Evolutionary conservation across 2,888 invertebrate genomes (phyloP).

Genomic region (Dasypolia templi): DNA sequence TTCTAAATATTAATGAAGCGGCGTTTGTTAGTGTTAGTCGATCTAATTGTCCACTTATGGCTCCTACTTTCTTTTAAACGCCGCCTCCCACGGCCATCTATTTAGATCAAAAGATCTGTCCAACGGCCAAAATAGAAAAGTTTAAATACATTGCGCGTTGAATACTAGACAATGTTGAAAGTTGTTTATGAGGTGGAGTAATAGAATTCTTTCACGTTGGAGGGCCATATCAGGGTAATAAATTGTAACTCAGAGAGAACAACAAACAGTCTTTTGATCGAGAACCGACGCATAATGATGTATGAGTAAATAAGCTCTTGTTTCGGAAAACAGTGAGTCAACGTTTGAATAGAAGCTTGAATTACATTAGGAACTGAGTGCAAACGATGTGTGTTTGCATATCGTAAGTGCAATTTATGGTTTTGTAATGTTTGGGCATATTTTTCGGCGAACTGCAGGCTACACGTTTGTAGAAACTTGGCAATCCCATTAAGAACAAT

Average conservation of each 20-base stretch:
- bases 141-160: conserved; percentile 30
- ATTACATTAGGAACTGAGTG: conserved; percentile 36
- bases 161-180: neutral
- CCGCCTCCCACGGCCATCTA: conserved; percentile 55
- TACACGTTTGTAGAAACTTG: too few relatives aligned
- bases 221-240: conserved; percentile 23
- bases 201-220: conserved; percentile 18
- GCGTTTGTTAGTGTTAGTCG: conserved; percentile 32
- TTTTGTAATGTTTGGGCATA: conserved; percentile 25
- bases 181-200: conserved; percentile 4
- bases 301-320: conserved; percentile 39
- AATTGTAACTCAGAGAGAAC: conserved; percentile 36
- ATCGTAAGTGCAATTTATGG: conserved; percentile 41
- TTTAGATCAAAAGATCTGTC: conserved; percentile 35
- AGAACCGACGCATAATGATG: conserved; percentile 42
- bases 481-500: conserved; percentile 7
- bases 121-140: neutral
- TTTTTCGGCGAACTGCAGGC: conserved; percentile 10
- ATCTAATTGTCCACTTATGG: conserved; percentile 60
- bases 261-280: conserved; percentile 49
- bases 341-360: conserved; percentile 30
- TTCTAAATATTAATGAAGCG: conserved; percentile 59
- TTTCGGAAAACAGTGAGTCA: conserved; percentile 41
- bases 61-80: conserved; percentile 54
- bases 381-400: conserved; percentile 34